Base-by-base conservation (phyloP, 2,797 vertebrate species). In the Alouatta caraya region DNA sequence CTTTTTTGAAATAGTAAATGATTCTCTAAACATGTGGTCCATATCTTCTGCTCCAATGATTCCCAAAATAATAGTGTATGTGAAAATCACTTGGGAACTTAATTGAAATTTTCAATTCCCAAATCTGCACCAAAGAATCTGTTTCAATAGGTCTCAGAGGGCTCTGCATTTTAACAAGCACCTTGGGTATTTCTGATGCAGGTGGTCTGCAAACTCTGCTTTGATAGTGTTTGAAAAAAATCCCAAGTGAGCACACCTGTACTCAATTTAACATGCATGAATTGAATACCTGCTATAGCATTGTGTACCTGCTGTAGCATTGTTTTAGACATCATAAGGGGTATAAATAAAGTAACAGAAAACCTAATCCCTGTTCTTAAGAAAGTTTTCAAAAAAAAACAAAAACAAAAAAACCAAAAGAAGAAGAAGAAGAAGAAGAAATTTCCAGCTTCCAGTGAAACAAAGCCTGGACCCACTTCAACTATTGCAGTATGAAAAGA, bases 21-120 rank as follows among this genome's bases (percentile, higher is more conserved):
- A 70, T 61, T 86, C n/a, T 88, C 11, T 88, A 64, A 92, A 72
- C 21, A 82, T 61, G 39, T 86, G 42, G 17, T 70, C 26, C 5
- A 0, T 82, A 82, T 96, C 67, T 96, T 98, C 76, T 86, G 64
- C 88, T 88, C 39, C 67, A 96, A 5, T 70, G 88, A 95, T 50
- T 96, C 57, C 33, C 24, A 42, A 90, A 92, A 84, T 89, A 94
- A 81, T 52, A 90, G 15, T n/a, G 14, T 64, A 15, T 44, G 19
- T 78, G 70, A 86, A 86, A 88, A 96, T 79, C 78, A 83, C 78
- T 75, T 75, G 55, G 90, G 59, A 88, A 76, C 52, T 73, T 95
- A 93, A 96, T 46, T 91, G 96, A 96, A 97, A 96, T 89, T 88
- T n/a, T 90, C 57, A 86, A 82, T 61, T 61, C 75, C 24, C 19